Evolutionary conservation across 2,797 vertebrate species (phyloP).

Genomic region (Ataeniobius toweri): DNA sequence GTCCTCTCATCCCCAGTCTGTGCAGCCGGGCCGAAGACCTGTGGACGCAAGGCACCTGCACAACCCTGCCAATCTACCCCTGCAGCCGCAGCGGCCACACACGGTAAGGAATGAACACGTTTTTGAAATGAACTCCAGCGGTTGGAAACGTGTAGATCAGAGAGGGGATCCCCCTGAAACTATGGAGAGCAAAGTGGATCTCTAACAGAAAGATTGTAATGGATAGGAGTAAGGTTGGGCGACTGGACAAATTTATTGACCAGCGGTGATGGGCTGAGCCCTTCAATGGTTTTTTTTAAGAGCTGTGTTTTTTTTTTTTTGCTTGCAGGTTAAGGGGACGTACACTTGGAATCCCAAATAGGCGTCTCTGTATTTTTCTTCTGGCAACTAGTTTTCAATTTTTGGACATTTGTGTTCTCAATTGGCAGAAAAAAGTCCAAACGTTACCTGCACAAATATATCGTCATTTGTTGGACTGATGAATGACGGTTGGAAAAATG

Average conservation of each 20-base stretch:
- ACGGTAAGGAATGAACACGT: slow-evolving; percentile 63
- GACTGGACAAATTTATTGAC: too few species aligned
- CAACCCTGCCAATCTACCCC: slow-evolving; percentile 74
- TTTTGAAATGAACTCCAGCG: neutral
- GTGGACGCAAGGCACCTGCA: slow-evolving; percentile 80
- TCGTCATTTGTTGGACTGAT: neutral
- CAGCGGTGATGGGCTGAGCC: too few species aligned
- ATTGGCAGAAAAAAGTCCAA: neutral
- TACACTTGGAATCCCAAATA: neutral
- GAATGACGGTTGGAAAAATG: neutral
- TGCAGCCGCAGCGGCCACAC: slow-evolving; percentile 81
- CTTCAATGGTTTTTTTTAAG: too few species aligned
- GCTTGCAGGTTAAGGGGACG: too few species aligned
- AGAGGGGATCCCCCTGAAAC: neutral
- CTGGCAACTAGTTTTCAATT: too few species aligned
- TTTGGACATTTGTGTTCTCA: too few species aligned
- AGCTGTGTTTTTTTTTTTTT: too few species aligned
- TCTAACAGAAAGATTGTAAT: neutral
- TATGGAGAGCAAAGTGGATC: slow-evolving; percentile 16
- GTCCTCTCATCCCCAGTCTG: slow-evolving; percentile 82
- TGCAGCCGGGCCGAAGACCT: slow-evolving; percentile 78
- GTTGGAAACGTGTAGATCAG: slow-evolving; percentile 4
- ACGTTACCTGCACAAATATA: neutral
- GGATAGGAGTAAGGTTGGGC: too few species aligned
- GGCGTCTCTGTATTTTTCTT: neutral